Evolutionary conservation across 2,888 invertebrate species (phyloP).

Genomic region (Drosophila kanekoi): DNA sequence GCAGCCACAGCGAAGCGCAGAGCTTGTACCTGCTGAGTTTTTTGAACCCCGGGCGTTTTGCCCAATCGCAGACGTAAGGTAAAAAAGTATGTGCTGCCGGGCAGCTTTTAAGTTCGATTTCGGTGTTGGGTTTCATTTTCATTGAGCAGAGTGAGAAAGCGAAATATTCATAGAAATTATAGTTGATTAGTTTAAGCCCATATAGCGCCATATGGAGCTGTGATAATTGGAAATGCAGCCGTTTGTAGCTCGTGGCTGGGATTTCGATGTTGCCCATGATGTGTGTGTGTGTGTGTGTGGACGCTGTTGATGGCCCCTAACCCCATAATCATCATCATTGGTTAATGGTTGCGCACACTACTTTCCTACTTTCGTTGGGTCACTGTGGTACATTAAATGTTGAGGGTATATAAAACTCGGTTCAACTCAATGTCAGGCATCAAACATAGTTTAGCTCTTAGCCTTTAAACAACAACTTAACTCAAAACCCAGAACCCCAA

Average conservation of each 20-base stretch:
- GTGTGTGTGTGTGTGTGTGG: background rate
- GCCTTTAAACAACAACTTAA: constrained; percentile 63
- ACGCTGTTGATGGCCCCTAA: constrained; percentile 28
- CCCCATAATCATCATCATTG: constrained; percentile 54
- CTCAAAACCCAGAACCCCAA: constrained; percentile 41
- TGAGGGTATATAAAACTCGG: constrained; percentile 62
- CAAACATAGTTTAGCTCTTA: constrained; percentile 74
- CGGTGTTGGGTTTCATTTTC: constrained; percentile 47
- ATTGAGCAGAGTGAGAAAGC: constrained; percentile 34
- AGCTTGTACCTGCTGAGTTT: constrained; percentile 48
- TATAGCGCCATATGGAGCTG: constrained; percentile 32
- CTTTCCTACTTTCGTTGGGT: constrained; percentile 61
- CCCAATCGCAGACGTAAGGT: constrained; percentile 20
- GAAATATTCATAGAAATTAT: constrained; percentile 43
- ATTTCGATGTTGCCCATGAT: constrained; percentile 5
- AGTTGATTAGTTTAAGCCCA: constrained; percentile 42
- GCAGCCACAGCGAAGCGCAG: constrained; percentile 32
- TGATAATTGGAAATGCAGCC: constrained; percentile 74
- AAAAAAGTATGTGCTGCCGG: constrained; percentile 18
- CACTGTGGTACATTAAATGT: too few relatives aligned
- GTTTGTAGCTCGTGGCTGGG: constrained; percentile 62
- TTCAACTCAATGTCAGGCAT: constrained; percentile 50
- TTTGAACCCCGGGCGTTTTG: constrained; percentile 60
- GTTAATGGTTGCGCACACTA: constrained; percentile 58
- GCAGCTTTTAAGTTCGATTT: constrained; percentile 19